Base-by-base conservation (phyloP, 2,113 vertebrate species). In the Passer montanus region DNA sequence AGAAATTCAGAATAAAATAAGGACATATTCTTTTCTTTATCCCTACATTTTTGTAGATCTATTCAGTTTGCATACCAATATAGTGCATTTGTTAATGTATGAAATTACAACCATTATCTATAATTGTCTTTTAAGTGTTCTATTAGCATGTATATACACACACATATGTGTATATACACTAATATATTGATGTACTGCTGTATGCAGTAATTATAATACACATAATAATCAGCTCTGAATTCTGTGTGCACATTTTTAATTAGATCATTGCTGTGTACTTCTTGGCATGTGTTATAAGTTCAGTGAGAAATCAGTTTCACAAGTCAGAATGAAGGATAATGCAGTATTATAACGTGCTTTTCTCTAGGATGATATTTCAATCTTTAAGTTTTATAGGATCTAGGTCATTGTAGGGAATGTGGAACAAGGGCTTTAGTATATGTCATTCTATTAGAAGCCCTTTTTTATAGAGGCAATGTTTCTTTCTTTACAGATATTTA, bases 401-500 rank as follows among this genome's bases (percentile, higher is more conserved):
- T 79, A 87, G 87, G 84, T 49, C 77, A 56, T 78, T 87, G 41
- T 47, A 87, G 35, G 62, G 26, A 78, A 83, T 2, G 1, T 35
- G 53, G 43, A 84, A 67, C 33, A 78, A 55, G 60, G 82, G 78
- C 53, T 85, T 73, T 66, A 85, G 59, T 28, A 11, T 10, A 15
- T 55, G 31, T 46, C 47, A 35, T 66, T 95, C 31, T 64, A 69
- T 89, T 66, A 76, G 62, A 83, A 94, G 24, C n/a, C 23, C 62
- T 85, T 63, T 69, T 76, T 80, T 46, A 77, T 43, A 62, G 55
- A 83, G 46, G 50, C 41, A 82, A 27, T 82, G 21, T 85, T 95
- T 94, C 73, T 84, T 91, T 94, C 66, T 89, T 52, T 66, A 37
- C 43, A 84, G 66, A 17, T 85, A 79, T 64, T 94, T 95, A 35